Evolutionary conservation across 2,113 vertebrate genomes (phyloP).

Genomic region (Clarias macrocephalus): DNA sequence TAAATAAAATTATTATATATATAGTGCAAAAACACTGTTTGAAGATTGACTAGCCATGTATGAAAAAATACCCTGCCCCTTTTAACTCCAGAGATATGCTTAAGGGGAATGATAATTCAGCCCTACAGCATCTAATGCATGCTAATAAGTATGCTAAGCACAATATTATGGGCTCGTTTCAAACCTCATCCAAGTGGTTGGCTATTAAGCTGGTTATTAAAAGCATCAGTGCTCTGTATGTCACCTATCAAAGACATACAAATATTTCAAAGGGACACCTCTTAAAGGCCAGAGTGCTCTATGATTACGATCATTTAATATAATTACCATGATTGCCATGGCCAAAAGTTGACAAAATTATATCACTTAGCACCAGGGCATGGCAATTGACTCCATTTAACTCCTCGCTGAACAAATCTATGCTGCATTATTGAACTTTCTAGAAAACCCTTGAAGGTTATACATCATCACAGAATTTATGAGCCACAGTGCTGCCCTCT

Average conservation of each 20-base stretch:
- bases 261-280: slow-evolving; percentile 38
- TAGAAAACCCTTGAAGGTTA: slow-evolving; percentile 53
- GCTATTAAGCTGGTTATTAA: slow-evolving; percentile 42
- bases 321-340: slow-evolving; percentile 34
- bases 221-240: slow-evolving; percentile 28
- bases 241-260: slow-evolving; percentile 36
- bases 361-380: slow-evolving; percentile 37
- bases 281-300: slow-evolving; percentile 34
- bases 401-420: slow-evolving; percentile 30
- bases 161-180: background rate
- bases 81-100: background rate
- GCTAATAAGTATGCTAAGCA: slow-evolving; percentile 18
- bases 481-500: slow-evolving; percentile 29
- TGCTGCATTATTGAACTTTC: slow-evolving; percentile 50
- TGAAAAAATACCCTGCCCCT: background rate
- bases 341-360: slow-evolving; percentile 35
- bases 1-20: too few species aligned
- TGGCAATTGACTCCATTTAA: slow-evolving; percentile 41
- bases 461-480: slow-evolving; percentile 53
- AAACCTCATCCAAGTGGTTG: slow-evolving; percentile 3
- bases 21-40: background rate
- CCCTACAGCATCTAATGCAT: slow-evolving; percentile 20
- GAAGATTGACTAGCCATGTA: background rate
- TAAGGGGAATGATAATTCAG: background rate
- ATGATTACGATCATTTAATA: slow-evolving; percentile 28